Base-by-base conservation (phyloP, 2,797 vertebrate species). In the Pantherophis vulpinus region DNA sequence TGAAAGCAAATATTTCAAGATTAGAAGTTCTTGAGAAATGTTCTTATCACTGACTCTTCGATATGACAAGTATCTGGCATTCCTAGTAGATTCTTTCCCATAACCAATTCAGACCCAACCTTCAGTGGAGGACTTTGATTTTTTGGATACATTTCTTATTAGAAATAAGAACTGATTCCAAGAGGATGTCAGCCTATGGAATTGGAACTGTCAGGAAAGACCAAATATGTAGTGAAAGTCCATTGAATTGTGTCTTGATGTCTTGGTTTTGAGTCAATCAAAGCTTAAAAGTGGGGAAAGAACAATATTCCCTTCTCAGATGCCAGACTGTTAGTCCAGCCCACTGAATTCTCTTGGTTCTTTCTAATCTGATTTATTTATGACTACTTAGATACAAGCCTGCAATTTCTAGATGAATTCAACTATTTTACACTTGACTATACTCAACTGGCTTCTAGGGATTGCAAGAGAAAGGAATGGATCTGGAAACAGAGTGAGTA, bases 11-110 rank as follows among this genome's bases (percentile, higher is more conserved):
- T 94, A 94, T 92, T 94, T 97, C 0, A 23, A 97, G 96, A 97
- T 95, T 95, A 97, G 59, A 7, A 0, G 91, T 55, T 93, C 94
- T 95, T 97, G 95, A 93, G 96, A 96, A 97, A 97, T 94, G 92
- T 91, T 91, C 66, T 96, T 97, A 97, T 96, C 95, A 0, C 70
- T 95, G 91, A 92, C 88, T 88, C 42, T 92, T 91, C 93, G 88
- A 86, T 56, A 87, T 95, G 93, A 96, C 90, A 79, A 97, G 90
- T 93, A 92, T 95, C 96, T 96, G 87, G 4, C 87, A 86, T 93
- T 91, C 90, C 70, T 91, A 54, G 88, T 88, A n/a, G 55, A 83
- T 87, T 74, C 37, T 86, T 91, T 92, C 87, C 51, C 92, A 89
- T 58, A 63, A 86, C 27, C 51, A 59, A 87, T 86, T 74, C 70